Percentiles rank a stretch among this genome's conserved stretches.
Evolutionary conservation across 2,888 invertebrate genomes (phyloP).

Genomic region (Tryphoninae sp.): DNA sequence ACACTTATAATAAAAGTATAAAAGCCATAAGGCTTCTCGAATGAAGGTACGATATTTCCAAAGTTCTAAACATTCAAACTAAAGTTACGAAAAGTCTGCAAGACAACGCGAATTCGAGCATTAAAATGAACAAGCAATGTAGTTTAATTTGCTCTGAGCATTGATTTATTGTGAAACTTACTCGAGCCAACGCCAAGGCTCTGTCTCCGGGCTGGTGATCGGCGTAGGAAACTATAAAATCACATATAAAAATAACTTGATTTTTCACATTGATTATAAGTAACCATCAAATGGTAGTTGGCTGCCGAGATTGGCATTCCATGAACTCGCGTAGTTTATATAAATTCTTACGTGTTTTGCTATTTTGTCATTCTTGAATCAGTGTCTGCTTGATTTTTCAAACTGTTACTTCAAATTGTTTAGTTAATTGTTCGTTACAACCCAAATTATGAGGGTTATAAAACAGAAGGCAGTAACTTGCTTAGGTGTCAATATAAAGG

Average conservation of each 20-base stretch:
- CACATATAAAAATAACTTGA: slow-evolving; percentile 73
- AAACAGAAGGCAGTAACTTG: too few relatives aligned
- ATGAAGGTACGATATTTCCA: background rate
- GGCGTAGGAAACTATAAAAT: slow-evolving; percentile 92
- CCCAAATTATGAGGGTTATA: too few relatives aligned
- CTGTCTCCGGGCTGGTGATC: slow-evolving; percentile 93
- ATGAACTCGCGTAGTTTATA: background rate
- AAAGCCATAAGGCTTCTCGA: background rate
- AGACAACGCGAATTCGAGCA: slow-evolving; percentile 52
- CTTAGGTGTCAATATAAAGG: too few relatives aligned
- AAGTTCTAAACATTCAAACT: slow-evolving; percentile 53
- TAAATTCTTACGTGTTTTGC: background rate
- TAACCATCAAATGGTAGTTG: background rate
- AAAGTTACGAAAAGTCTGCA: slow-evolving; percentile 41
- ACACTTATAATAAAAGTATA: background rate
- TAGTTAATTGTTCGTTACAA: too few relatives aligned
- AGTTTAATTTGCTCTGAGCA: slow-evolving; percentile 60
- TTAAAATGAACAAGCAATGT: slow-evolving; percentile 50
- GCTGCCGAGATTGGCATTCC: background rate
- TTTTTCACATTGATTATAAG: background rate
- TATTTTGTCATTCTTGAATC: background rate
- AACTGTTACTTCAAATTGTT: background rate
- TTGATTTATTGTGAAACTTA: slow-evolving; percentile 83
- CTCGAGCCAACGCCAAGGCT: slow-evolving; percentile 95
- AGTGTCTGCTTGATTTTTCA: background rate